Evolutionary conservation across 2,888 invertebrate genomes (phyloP).

Genomic region (Stenoptilia bipunctidactyla): DNA sequence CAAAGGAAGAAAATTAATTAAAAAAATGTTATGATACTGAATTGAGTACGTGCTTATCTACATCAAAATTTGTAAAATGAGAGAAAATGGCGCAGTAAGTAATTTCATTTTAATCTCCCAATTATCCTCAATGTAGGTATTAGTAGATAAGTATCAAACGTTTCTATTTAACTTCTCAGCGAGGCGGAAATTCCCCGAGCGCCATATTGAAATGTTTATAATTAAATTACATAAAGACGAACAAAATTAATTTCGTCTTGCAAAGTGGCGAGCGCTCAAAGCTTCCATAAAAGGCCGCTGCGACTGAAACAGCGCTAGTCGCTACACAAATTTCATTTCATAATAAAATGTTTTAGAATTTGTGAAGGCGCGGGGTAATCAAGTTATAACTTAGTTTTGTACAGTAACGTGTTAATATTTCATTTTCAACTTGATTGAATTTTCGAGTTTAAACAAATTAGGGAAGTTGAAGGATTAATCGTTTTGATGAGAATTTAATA

Average conservation of each 20-base stretch:
- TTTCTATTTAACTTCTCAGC: constrained; percentile 68
- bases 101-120: constrained; percentile 55
- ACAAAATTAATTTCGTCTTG: constrained; percentile 70
- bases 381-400: constrained; percentile 71
- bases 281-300: constrained; percentile 41
- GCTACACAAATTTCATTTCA: constrained; percentile 64
- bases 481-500: no score
- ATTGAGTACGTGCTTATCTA: no score
- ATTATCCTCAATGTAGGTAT: constrained; percentile 63
- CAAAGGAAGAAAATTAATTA: no score
- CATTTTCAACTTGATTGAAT: constrained; percentile 60
- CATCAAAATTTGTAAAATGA: no score
- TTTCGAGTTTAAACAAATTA: not conserved
- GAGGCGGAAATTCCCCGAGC: constrained; percentile 64
- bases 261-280: constrained; percentile 53
- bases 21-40: no score
- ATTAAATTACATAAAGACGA: constrained; percentile 73
- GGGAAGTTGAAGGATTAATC: no score
- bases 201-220: constrained; percentile 72
- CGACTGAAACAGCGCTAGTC: constrained; percentile 50
- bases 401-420: constrained; percentile 72
- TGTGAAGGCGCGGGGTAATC: constrained; percentile 66
- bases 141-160: constrained; percentile 70
- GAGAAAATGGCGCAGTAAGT: constrained; percentile 25
- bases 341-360: constrained; percentile 58